Percentiles rank a stretch among this genome's conserved stretches.
phyloP scores from a whole-genome alignment of 2,888 invertebrate genomes.

The Dendrolimus houi region DNA sequence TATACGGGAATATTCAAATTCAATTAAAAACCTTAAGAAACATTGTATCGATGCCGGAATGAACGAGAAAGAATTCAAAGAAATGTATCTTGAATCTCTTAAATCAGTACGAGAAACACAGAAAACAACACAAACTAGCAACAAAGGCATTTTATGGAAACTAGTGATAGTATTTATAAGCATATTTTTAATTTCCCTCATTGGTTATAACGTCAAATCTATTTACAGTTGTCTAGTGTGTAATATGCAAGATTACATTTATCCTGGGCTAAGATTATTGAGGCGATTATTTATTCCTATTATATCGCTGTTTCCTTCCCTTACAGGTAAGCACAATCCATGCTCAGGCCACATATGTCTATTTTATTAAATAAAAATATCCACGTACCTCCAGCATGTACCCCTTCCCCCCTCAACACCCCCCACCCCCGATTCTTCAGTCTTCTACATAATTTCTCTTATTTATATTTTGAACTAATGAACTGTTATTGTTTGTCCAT shows the following conservation, averaged over 20 bases:
- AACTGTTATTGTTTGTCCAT: too few relatives aligned
- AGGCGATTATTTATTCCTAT: conserved; percentile 86
- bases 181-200: conserved; percentile 24
- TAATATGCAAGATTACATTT: conserved; percentile 87
- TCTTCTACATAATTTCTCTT: too few relatives aligned
- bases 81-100: conserved; percentile 68
- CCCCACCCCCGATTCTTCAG: too few relatives aligned
- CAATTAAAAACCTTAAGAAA: conserved; percentile 74
- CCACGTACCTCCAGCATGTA: too few relatives aligned
- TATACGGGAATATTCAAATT: conserved; percentile 60
- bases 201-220: conserved; percentile 51
- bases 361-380: too few relatives aligned
- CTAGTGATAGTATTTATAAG: conserved; percentile 5
- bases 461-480: too few relatives aligned
- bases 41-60: conserved; percentile 77
- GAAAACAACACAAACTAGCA: conserved; percentile 3
- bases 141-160: background rate
- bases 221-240: conserved; percentile 81
- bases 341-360: too few relatives aligned
- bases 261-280: conserved; percentile 85
- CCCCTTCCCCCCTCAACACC: too few relatives aligned
- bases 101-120: conserved; percentile 40
- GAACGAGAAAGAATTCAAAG: conserved; percentile 78
- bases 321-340: conserved; percentile 75
- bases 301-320: conserved; percentile 82